Evolutionary conservation across 2,888 invertebrate species (phyloP).

Genomic region (Latrodectus hesperus): DNA sequence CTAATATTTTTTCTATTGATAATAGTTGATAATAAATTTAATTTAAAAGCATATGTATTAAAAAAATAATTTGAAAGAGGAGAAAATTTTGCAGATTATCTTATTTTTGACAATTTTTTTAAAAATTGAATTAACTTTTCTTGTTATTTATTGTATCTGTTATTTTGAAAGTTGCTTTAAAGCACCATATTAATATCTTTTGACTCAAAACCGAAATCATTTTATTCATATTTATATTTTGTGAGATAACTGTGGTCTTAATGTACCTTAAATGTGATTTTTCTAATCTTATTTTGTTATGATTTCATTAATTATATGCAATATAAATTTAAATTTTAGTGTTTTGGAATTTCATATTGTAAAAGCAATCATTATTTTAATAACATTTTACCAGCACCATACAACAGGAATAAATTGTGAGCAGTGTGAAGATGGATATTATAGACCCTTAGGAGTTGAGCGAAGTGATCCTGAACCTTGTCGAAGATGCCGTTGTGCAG

Average conservation of each 20-base stretch:
- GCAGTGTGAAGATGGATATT: slow-evolving; percentile 86
- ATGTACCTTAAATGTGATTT: not conserved
- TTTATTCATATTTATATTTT: too few relatives aligned
- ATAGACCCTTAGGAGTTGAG: slow-evolving; percentile 80
- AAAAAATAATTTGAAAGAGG: too few relatives aligned
- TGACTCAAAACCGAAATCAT: too few relatives aligned
- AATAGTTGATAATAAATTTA: too few relatives aligned
- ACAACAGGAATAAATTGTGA: slow-evolving; percentile 97
- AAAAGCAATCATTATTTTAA: not conserved
- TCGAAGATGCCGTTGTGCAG: slow-evolving; percentile 82
- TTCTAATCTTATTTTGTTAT: not conserved
- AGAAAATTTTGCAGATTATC: too few relatives aligned
- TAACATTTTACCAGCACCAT: slow-evolving; percentile 78
- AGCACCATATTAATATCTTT: too few relatives aligned
- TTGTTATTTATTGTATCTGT: too few relatives aligned
- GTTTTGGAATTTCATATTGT: not conserved
- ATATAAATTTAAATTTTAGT: not conserved
- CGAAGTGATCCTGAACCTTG: slow-evolving; percentile 81
- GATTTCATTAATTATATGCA: not conserved
- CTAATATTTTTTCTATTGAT: too few relatives aligned
- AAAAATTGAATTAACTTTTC: too few relatives aligned
- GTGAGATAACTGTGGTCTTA: not conserved
- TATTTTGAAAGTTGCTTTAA: too few relatives aligned
- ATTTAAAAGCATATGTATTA: too few relatives aligned
- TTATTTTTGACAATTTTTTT: too few relatives aligned